Evolutionary conservation across 2,888 invertebrate species (phyloP), one percentile per base, ranked within the genome.

Genomic region (Dusona sp.): DNA sequence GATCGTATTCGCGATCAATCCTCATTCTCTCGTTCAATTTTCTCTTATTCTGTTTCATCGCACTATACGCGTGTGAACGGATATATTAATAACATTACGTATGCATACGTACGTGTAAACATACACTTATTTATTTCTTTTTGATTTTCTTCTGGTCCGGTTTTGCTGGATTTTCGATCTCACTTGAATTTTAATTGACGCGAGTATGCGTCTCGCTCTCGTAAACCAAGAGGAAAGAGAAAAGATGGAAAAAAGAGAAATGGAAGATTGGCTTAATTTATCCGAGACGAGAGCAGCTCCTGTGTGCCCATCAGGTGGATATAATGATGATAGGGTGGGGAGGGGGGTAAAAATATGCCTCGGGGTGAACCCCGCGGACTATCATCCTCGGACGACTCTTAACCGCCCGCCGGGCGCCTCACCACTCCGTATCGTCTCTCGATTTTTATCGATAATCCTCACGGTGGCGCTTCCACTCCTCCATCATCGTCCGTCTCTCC

Each of bases 401-500:
- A 72, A 54, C 74, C 82, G 86, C 83, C 86, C 79, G 48, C 22
- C 87, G 82, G 88, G 84, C 70, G 83, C 81, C 78, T 67, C 77
- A 68, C 73, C 48, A 19, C 22, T 36, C 45, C 9, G 7, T 67
- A 72, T 79, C 72, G 70, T 61, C 42, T 82, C 74, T 72, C 82
- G 85, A 85, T 89, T 88, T 89, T 89, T 86, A 88, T 89, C 88
- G 87, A 89, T 89, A 88, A 54, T 78, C 67, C 83, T 57, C 64
- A 45, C 45, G 11, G 68, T 70, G 48, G 72, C 48, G 78, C 64
- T 70, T 38, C 81, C 45, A 29, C 29, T 75, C 65, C 51, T 65
- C 65, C 77, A 29, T 9, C 33, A 48, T 77, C 65, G n/a, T 45
- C 7, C 25, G 22, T 74, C 64, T 45, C 64, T 45, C 42, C 29